These are phyloP conservation scores for Acleris emargana DNA, from an alignment of 2,888 invertebrate genomes.

Conservation along the genomic window DNA sequence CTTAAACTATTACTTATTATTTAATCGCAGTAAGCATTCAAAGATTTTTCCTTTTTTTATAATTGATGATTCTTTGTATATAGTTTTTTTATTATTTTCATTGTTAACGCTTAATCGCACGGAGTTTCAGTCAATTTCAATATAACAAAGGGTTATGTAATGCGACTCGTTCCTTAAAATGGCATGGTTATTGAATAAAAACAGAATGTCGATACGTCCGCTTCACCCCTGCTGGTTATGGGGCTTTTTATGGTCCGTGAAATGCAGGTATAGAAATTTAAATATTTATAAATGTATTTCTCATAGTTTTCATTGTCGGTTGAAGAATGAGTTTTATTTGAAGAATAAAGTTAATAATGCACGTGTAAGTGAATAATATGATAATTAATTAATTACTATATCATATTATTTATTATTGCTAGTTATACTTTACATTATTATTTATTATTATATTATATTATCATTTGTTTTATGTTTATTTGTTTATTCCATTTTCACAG, in stretches of 20 bases:
- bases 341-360: not conserved
- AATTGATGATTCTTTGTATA: slow-evolving; percentile 15
- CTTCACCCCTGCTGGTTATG: slow-evolving; percentile 61
- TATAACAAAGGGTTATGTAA: slow-evolving; percentile 68
- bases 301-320: slow-evolving; percentile 36
- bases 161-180: slow-evolving; percentile 59
- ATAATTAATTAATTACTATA: too few relatives aligned
- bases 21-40: slow-evolving; percentile 18
- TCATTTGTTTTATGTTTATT: too few relatives aligned
- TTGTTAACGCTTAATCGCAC: slow-evolving; percentile 47
- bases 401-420: too few relatives aligned
- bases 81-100: slow-evolving; percentile 25
- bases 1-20: slow-evolving; percentile 20
- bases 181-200: slow-evolving; percentile 69
- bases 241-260: slow-evolving; percentile 68
- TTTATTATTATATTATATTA: too few relatives aligned
- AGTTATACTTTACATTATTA: too few relatives aligned
- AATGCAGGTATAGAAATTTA: slow-evolving; percentile 64
- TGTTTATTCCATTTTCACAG: too few relatives aligned
- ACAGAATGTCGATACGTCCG: slow-evolving; percentile 62
- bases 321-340: slow-evolving; percentile 15
- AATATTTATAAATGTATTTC: slow-evolving; percentile 44
- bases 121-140: slow-evolving; percentile 66
- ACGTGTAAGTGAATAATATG: too few relatives aligned
- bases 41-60: slow-evolving; percentile 8